A percentile compares a stretch with the other conserved stretches of the same genome.
Evolutionary conservation across 2,888 invertebrate species (phyloP).

Genomic region (Drosophila mimica): DNA sequence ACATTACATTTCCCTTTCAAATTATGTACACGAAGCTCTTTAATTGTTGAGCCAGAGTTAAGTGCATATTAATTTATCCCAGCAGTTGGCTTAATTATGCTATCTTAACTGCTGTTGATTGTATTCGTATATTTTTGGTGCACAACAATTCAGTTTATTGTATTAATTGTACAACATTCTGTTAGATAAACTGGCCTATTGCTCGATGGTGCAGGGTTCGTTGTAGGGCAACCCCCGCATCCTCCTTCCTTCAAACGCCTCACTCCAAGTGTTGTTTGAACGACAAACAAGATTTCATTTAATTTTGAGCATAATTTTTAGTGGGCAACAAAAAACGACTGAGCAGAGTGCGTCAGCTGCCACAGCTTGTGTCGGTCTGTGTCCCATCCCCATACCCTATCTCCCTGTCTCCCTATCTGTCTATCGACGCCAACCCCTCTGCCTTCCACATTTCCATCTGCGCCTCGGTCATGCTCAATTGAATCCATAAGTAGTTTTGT

Average conservation of each 20-base stretch:
- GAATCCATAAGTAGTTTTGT: slow-evolving; percentile 79
- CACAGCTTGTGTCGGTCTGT: slow-evolving; percentile 35
- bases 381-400: background rate
- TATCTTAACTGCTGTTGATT: slow-evolving; percentile 5
- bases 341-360: slow-evolving; percentile 67
- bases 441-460: slow-evolving; percentile 23
- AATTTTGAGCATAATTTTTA: slow-evolving; percentile 75
- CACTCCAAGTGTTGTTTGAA: slow-evolving; percentile 1
- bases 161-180: slow-evolving; percentile 4
- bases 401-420: slow-evolving; percentile 18
- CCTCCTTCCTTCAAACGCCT: background rate
- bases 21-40: background rate
- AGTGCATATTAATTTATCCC: background rate
- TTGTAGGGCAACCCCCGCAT: background rate
- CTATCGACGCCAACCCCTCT: background rate
- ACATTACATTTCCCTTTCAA: background rate
- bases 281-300: slow-evolving; percentile 64
- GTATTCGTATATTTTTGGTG: background rate
- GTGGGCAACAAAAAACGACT: slow-evolving; percentile 40
- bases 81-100: background rate
- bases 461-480: slow-evolving; percentile 71
- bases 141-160: background rate
- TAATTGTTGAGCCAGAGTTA: background rate
- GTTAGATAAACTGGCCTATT: background rate
- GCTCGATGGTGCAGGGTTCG: background rate